Evolutionary conservation across 2,797 vertebrate species (phyloP).

Genomic region (Labroides dimidiatus): DNA sequence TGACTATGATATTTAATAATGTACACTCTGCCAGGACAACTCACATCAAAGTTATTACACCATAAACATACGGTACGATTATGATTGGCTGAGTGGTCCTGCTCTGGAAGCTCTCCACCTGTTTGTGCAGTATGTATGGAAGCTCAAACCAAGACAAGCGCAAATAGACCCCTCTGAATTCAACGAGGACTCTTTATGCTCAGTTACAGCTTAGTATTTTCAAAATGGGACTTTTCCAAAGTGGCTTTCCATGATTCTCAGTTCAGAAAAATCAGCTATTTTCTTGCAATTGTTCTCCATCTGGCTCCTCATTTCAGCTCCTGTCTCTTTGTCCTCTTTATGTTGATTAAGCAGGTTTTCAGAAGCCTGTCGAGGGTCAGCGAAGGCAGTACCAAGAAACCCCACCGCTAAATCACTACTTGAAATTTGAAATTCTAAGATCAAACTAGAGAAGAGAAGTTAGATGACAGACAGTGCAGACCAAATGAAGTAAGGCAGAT

Average conservation of each 20-base stretch:
- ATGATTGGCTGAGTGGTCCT: background rate
- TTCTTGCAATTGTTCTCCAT: too few species aligned
- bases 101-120: background rate
- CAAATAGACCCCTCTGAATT: background rate
- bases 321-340: too few species aligned
- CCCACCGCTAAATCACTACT: too few species aligned
- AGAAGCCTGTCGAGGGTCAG: too few species aligned
- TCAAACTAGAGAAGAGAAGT: too few species aligned
- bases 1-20: slow-evolving; percentile 40
- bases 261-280: too few species aligned
- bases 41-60: slow-evolving; percentile 39
- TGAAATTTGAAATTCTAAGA: too few species aligned
- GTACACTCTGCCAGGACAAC: slow-evolving; percentile 35
- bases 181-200: background rate
- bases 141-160: slow-evolving; percentile 3
- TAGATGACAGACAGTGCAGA: too few species aligned
- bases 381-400: too few species aligned
- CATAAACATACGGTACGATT: slow-evolving; percentile 4
- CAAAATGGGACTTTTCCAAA: background rate
- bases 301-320: too few species aligned
- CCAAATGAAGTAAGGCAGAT: too few species aligned
- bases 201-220: background rate
- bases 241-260: background rate
- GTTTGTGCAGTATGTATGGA: background rate
- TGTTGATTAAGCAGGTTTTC: too few species aligned